Evolutionary conservation across 2,888 invertebrate genomes (phyloP), one percentile per base, ranked within the genome.

Genomic region (Latrodectus hesperus): DNA sequence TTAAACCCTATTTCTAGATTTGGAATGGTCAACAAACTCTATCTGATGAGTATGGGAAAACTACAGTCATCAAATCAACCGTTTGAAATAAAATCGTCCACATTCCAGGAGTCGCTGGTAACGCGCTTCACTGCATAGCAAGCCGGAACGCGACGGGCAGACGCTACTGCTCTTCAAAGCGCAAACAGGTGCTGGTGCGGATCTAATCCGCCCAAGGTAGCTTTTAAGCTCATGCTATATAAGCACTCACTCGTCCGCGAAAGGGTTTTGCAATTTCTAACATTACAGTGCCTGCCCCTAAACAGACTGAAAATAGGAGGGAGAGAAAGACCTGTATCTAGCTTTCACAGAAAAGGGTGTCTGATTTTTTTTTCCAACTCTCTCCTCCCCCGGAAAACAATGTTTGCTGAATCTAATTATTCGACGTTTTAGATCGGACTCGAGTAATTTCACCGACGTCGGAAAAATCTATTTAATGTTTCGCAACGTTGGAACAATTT

Each of bases 361-460:
- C 38, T 4, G 38, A 38, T 38, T 38, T 38, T 38, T 22, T 22
- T 38, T 38, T 38, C 38, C 38, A 38, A 38, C 38, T 38, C 0
- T 38, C 38, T 38, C 38, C 38, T 38, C 38, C 38, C 38, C 38
- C 38, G 38, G 38, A 38, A 38, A 38, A 4, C 38, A 38, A 38
- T 81, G 80, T 81, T 86, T 86, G 80, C 75, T 86, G 80, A 86
- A 86, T 86, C 86, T 86, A 86, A 86, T 86, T 86, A 86, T 68
- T 86, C 55, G 76, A 65, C 86, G 86, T 81, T 86, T 86, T 65
- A 73, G 84, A 78, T 78, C 77, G 73, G 73, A 53, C 81, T 73
- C 65, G 53, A 64, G 76, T 81, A 86, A 81, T 86, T 81, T 86
- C 72, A 75, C 76, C 65, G 71, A 38, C 70, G 75, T 70, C 68